Conservation (phyloP, 2,797 vertebrate genomes). For the Myotis vivesi region DNA sequence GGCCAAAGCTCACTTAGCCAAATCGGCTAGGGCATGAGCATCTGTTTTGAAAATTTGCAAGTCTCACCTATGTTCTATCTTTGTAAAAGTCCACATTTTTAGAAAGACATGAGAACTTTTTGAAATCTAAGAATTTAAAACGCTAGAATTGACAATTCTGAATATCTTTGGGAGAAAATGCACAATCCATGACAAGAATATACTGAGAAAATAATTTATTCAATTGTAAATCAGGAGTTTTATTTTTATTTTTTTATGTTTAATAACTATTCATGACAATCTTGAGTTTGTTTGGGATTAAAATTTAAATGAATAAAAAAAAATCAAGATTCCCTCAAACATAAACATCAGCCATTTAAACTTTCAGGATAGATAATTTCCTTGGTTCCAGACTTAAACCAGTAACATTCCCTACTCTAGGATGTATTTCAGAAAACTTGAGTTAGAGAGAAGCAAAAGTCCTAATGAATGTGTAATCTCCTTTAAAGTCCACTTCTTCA, state of each 20-base stretch:
- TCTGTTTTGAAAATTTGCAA: neutral
- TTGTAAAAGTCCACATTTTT: neutral
- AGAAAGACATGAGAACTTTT: neutral
- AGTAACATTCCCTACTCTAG: neutral
- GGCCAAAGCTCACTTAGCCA: no score
- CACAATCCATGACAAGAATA: constrained; percentile 61
- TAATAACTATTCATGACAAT: constrained; percentile 40
- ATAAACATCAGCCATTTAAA: constrained; percentile 1
- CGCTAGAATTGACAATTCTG: neutral
- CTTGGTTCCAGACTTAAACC: constrained; percentile 35
- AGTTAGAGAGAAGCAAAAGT: neutral
- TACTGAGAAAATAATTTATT: constrained; percentile 79
- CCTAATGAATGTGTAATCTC: neutral
- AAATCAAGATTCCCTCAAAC: constrained; percentile 33
- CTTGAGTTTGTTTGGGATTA: constrained; percentile 28
- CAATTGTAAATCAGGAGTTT: constrained; percentile 57
- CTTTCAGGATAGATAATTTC: neutral
- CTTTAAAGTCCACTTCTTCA: neutral
- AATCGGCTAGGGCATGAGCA: neutral
- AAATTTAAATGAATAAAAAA: constrained; percentile 5
- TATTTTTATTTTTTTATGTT: neutral
- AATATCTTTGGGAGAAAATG: constrained; percentile 21
- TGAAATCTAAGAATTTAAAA: neutral
- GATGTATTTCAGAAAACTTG: neutral
- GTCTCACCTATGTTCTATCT: neutral